These are phyloP conservation scores for Myanophis thanlyinensis DNA, from an alignment of 2,113 vertebrate species.

Conservation along the genomic window DNA sequence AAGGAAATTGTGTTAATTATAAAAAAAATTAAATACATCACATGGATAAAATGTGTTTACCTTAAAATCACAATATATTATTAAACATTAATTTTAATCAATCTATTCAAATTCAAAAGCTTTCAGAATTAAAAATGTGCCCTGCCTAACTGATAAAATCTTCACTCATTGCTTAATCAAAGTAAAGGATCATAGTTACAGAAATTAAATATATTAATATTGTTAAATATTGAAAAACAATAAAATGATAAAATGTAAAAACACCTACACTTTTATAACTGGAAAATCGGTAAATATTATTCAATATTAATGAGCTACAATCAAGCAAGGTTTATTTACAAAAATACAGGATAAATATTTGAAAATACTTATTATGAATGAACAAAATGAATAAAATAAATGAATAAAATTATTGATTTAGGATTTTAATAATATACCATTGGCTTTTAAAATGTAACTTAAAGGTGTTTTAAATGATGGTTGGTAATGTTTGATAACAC, in stretches of 20 bases:
- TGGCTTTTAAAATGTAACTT: not conserved
- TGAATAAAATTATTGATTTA: not conserved
- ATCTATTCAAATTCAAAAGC: not conserved
- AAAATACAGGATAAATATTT: not conserved
- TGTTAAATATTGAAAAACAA: not conserved
- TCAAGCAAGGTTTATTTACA: not conserved
- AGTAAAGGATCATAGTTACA: not conserved
- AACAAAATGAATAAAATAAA: not conserved
- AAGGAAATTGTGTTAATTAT: not conserved
- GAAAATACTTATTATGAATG: not conserved
- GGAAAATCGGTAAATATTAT: not conserved
- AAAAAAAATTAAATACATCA: not conserved
- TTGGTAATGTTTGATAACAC: not conserved
- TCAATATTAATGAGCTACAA: not conserved
- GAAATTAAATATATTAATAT: not conserved
- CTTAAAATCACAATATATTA: not conserved
- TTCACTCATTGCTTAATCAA: not conserved
- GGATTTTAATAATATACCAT: not conserved
- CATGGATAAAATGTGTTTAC: not conserved
- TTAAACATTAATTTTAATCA: not conserved
- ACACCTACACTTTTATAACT: not conserved
- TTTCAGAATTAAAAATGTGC: not conserved
- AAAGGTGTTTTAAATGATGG: not conserved
- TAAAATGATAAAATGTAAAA: not conserved
- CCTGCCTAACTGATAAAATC: not conserved